A percentile compares a stretch with the other conserved stretches of the same genome.
phyloP scores from a whole-genome alignment of 2,888 invertebrate genomes.

The Gymnoscelis rufifasciata region DNA sequence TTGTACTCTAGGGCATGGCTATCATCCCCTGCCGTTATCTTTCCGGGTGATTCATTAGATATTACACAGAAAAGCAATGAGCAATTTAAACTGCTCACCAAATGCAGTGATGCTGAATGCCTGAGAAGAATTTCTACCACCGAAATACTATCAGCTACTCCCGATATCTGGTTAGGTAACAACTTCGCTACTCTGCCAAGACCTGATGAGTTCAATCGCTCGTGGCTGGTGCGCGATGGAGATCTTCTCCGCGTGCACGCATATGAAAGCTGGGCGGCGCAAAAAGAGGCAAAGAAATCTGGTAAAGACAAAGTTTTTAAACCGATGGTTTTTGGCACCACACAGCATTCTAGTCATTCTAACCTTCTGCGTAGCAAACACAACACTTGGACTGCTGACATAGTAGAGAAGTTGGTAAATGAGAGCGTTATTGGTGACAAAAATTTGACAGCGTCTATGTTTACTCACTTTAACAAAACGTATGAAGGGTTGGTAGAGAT shows the following conservation, averaged over 20 bases:
- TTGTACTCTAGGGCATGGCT: constrained; percentile 89
- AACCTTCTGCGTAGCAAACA: constrained; percentile 80
- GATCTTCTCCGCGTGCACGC: constrained; percentile 82
- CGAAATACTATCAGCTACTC: constrained; percentile 83
- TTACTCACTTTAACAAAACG: constrained; percentile 83
- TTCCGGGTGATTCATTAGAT: constrained; percentile 81
- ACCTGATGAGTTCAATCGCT: constrained; percentile 82
- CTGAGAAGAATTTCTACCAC: constrained; percentile 73
- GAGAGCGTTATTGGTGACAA: constrained; percentile 81
- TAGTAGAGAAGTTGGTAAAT: constrained; percentile 82
- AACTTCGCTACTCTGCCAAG: constrained; percentile 81
- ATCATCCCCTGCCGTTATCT: constrained; percentile 86
- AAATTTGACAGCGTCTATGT: constrained; percentile 81
- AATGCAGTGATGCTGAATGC: constrained; percentile 80
- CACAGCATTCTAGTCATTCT: constrained; percentile 85
- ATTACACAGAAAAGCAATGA: constrained; percentile 81
- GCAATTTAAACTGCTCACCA: constrained; percentile 77
- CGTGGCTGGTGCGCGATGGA: constrained; percentile 89
- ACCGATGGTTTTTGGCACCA: constrained; percentile 84
- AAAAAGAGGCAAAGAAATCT: constrained; percentile 53
- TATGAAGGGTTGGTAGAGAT: constrained; percentile 84
- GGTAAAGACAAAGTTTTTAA: constrained; percentile 68
- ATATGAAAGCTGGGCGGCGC: constrained; percentile 80
- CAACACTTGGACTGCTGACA: constrained; percentile 82
- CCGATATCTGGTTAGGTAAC: constrained; percentile 84